Percentiles rank a stretch among this genome's conserved stretches.
Evolutionary conservation across 2,113 vertebrate genomes (phyloP).

Genomic region (Lanius collurio): DNA sequence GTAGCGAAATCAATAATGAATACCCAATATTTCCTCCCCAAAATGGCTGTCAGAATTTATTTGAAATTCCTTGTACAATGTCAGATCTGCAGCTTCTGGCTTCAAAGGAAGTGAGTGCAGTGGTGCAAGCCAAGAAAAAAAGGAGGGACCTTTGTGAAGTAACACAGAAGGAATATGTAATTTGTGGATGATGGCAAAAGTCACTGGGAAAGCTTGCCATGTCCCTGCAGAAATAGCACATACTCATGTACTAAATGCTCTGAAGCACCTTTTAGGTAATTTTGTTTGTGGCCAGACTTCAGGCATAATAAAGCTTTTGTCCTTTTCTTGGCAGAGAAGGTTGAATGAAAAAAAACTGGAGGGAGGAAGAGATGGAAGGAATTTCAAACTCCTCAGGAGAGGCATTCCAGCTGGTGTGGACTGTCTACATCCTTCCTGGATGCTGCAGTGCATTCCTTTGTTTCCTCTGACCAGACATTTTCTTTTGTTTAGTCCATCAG

Average conservation of each 20-base stretch:
- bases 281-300: conserved; percentile 9
- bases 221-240: conserved; percentile 30
- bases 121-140: conserved; percentile 12
- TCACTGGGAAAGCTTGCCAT: not conserved
- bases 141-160: not conserved
- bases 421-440: conserved; percentile 35
- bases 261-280: conserved; percentile 42
- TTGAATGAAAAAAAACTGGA: not conserved
- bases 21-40: not conserved
- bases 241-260: not conserved
- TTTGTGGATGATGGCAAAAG: conserved; percentile 46
- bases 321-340: conserved; percentile 21
- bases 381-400: conserved; percentile 39
- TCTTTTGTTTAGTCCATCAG: conserved; percentile 32
- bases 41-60: not conserved
- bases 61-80: not conserved
- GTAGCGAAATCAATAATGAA: not conserved
- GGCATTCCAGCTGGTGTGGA: conserved; percentile 6
- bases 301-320: conserved; percentile 56
- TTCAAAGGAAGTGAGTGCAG: not conserved
- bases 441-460: conserved; percentile 48
- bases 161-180: not conserved
- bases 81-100: not conserved
- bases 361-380: conserved; percentile 37
- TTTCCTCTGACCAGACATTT: conserved; percentile 28